Evolutionary conservation across 2,888 invertebrate genomes (phyloP), one percentile per base, ranked within the genome.

Genomic region (Brenthis daphne): DNA sequence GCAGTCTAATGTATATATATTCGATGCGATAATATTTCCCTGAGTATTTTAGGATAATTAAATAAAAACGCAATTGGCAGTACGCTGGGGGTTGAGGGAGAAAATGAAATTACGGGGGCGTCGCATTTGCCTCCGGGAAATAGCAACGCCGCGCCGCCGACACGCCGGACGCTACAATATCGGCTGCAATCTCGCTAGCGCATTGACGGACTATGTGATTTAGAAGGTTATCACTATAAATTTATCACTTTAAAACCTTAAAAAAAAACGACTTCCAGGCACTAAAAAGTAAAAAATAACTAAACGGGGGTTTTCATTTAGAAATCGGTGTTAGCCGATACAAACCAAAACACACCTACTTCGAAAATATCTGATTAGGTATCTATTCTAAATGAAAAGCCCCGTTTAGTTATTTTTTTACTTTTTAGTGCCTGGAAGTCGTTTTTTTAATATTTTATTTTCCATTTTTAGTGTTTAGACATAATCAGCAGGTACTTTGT

Each of bases 71-170:
- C 66, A 63, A 73, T 74, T 73, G 73, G 72, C 69, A 72, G 68
- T 73, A 67, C 53, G 43, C 69, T 70, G 72, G 70, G 68, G 63
- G 73, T 69, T 70, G 75, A 69, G 69, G 75, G 67, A 63, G 50
- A 69, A 69, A 75, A 76, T 74, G 64, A 63, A 68, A 76, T 76
- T 76, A 76, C 67, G 64, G 67, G 72, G 72, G 73, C 69, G 73
- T 64, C 74, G 75, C 74, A 73, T 71, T 72, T 71, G 76, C 75
- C 76, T 65, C 69, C 74, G 74, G 73, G 71, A 69, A 74, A 72
- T 67, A 68, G 71, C 73, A 67, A 58, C 69, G 69, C 63, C 71
- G 69, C 68, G 69, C 63, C 71, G 69, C 68, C 68, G 69, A 50
- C 55, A 48, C 54, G 67, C 56, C 67, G 67, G 56, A 67, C 67